Evolutionary conservation across 1,140 invertebrate species (phyloP).

Genomic region (Drosophila burlai): DNA sequence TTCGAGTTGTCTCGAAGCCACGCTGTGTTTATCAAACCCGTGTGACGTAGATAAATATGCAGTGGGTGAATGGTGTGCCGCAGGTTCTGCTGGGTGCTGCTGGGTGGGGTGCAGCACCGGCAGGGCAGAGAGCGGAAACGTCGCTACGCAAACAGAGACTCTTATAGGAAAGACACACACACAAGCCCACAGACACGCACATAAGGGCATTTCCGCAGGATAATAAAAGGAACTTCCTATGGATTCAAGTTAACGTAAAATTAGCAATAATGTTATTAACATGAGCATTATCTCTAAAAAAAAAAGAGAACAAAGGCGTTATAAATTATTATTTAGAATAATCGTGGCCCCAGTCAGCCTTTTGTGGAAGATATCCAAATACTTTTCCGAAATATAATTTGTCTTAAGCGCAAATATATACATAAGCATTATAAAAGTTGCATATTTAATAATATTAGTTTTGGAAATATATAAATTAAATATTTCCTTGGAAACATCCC

Average conservation of each 20-base stretch:
- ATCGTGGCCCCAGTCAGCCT: not conserved
- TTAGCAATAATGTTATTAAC: no score
- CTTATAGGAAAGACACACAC: constrained; percentile 55
- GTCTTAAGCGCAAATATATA: not conserved
- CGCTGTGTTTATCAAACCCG: constrained; percentile 65
- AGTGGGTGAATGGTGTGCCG: constrained; percentile 13
- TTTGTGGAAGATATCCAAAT: not conserved
- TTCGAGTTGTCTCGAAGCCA: constrained; percentile 57
- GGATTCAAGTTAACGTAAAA: not conserved
- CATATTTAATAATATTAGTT: not conserved
- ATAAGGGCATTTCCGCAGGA: constrained; percentile 7
- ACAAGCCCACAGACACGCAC: constrained; percentile 7
- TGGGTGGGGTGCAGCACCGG: constrained; percentile 3
- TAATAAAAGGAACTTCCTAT: not conserved
- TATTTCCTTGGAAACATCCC: constrained; percentile 1
- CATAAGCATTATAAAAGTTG: not conserved
- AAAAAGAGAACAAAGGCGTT: no score
- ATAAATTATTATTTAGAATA: not conserved
- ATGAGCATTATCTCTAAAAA: not conserved
- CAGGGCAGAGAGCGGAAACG: constrained; percentile 44
- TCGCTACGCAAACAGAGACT: constrained; percentile 48
- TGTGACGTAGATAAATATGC: constrained; percentile 64
- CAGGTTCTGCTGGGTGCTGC: not conserved
- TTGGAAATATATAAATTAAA: no score
- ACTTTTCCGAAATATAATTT: not conserved